phyloP scores from a whole-genome alignment of 2,113 vertebrate species.

The Raja brachyura region DNA sequence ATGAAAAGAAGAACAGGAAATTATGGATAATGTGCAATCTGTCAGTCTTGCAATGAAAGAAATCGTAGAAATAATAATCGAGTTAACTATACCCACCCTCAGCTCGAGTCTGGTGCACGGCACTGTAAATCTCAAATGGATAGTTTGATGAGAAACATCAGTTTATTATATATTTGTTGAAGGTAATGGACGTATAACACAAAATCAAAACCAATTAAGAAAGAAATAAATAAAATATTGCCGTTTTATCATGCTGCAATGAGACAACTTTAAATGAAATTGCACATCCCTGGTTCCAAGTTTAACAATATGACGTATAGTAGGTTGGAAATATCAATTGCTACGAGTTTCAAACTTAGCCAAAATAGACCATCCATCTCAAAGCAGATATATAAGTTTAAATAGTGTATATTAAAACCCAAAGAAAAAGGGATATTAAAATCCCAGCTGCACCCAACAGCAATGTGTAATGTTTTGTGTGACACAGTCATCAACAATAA shows the following conservation, averaged over 20 bases:
- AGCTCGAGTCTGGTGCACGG: background rate
- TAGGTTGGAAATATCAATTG: too few species aligned
- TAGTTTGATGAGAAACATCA: background rate
- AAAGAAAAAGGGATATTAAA: background rate
- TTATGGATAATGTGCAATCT: background rate
- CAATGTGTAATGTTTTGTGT: background rate
- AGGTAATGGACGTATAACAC: background rate
- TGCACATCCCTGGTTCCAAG: background rate
- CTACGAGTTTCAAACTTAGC: background rate
- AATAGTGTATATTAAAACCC: background rate
- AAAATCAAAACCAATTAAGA: background rate
- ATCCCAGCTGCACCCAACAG: background rate
- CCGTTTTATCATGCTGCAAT: background rate
- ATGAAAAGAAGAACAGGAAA: background rate
- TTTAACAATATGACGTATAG: background rate
- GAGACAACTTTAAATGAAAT: background rate
- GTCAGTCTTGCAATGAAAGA: background rate
- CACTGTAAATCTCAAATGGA: background rate
- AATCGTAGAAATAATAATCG: background rate
- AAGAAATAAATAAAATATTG: too few species aligned
- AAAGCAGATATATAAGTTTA: background rate
- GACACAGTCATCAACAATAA: background rate
- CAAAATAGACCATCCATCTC: background rate
- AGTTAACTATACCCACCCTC: background rate
- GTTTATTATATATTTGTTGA: background rate